Percentiles rank a stretch among this genome's conserved stretches.
phyloP scores from a whole-genome alignment of 92 coral and sea anemone genomes.

The Umimayanthus kanabou region DNA sequence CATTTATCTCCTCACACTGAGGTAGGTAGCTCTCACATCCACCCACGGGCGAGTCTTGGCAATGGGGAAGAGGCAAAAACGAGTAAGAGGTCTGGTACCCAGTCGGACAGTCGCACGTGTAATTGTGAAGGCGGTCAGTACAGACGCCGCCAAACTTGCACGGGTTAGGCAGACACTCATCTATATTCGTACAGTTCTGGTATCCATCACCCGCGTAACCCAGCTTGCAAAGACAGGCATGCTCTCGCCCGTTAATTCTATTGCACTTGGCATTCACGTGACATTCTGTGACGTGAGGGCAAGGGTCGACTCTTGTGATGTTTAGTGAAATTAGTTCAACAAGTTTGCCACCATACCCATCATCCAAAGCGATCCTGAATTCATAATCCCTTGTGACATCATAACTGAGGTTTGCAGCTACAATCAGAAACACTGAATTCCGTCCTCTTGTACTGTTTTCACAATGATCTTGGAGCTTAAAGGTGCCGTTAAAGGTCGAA shows the following conservation, averaged over 20 bases:
- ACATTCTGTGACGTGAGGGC: constrained; percentile 64
- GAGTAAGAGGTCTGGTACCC: constrained; percentile 49
- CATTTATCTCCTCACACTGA: constrained; percentile 14
- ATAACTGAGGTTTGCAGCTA: constrained; percentile 14
- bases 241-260: constrained; percentile 71
- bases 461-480: constrained; percentile 61
- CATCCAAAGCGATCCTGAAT: constrained; percentile 24
- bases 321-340: constrained; percentile 65
- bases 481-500: constrained; percentile 49
- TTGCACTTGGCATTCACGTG: constrained; percentile 74
- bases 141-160: constrained; percentile 70
- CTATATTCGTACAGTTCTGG: constrained; percentile 72
- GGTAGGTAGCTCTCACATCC: constrained; percentile 3
- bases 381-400: constrained; percentile 7
- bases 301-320: constrained; percentile 83
- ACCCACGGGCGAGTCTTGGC: background rate
- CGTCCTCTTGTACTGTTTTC: constrained; percentile 71
- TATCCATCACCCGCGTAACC: constrained; percentile 83
- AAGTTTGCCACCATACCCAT: constrained; percentile 32
- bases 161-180: constrained; percentile 78
- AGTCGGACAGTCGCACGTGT: constrained; percentile 68
- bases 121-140: constrained; percentile 62
- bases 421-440: constrained; percentile 45
- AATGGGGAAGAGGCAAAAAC: background rate
- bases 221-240: constrained; percentile 70